Evolutionary conservation across 1,140 invertebrate species (phyloP).

Genomic region (Drosophila rhopaloa): DNA sequence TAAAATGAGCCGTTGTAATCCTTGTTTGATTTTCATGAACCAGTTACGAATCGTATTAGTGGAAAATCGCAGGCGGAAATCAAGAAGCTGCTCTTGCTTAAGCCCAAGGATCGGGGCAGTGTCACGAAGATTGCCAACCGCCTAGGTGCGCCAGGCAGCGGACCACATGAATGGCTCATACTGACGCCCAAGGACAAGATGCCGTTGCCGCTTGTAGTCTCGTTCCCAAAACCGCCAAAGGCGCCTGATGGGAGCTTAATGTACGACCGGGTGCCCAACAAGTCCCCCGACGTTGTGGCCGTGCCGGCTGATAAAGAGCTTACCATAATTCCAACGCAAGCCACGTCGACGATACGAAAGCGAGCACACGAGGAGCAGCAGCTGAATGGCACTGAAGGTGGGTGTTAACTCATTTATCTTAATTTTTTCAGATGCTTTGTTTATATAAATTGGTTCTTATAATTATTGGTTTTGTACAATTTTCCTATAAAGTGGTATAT

Average conservation of each 20-base stretch:
- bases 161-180: slow-evolving; percentile 91
- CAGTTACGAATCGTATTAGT: slow-evolving; percentile 87
- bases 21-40: not conserved
- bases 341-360: slow-evolving; percentile 87
- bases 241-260: slow-evolving; percentile 93
- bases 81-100: slow-evolving; percentile 86
- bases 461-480: too few relatives aligned
- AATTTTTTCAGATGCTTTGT: too few relatives aligned
- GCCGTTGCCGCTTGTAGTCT: slow-evolving; percentile 91
- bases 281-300: slow-evolving; percentile 88
- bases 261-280: slow-evolving; percentile 93
- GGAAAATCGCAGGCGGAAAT: slow-evolving; percentile 87
- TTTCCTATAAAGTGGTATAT: too few relatives aligned
- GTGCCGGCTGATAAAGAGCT: slow-evolving; percentile 81
- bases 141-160: slow-evolving; percentile 89
- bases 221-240: slow-evolving; percentile 95
- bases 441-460: too few relatives aligned
- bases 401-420: not conserved
- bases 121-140: slow-evolving; percentile 92
- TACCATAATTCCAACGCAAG: slow-evolving; percentile 80
- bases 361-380: slow-evolving; percentile 89
- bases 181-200: slow-evolving; percentile 92
- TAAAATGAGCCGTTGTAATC: not conserved
- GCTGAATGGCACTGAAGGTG: slow-evolving; percentile 90
- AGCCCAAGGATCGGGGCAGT: slow-evolving; percentile 87